A percentile compares a stretch with the other conserved stretches of the same genome.
These are phyloP conservation scores for Petrocephalus microphthalmus DNA, from an alignment of 2,113 vertebrate genomes.

Conservation along the genomic window DNA sequence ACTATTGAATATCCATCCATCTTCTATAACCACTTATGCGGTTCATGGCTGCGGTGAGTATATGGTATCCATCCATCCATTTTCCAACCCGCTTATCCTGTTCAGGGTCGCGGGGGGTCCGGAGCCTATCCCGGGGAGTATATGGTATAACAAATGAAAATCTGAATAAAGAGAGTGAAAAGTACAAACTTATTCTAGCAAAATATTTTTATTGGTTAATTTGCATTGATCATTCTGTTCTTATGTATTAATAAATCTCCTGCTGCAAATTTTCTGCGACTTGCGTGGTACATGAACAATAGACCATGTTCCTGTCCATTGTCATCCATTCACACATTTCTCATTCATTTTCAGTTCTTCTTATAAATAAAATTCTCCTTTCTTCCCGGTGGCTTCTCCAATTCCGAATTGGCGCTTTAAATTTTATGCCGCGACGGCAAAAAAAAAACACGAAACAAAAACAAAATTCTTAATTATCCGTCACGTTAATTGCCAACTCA, in stretches of 20 bases:
- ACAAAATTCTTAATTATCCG: slow-evolving; percentile 49
- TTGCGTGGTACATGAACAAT: not conserved
- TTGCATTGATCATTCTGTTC: not conserved
- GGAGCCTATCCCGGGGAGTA: too few relatives aligned
- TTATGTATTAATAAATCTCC: not conserved
- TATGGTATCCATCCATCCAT: too few relatives aligned
- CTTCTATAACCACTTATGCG: not conserved
- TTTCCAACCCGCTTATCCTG: too few relatives aligned
- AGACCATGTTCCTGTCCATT: not conserved
- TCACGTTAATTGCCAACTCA: slow-evolving; percentile 54
- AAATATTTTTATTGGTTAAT: not conserved
- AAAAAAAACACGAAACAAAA: slow-evolving; percentile 9
- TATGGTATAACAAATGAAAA: not conserved
- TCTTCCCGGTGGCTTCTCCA: not conserved
- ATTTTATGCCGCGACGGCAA: not conserved
- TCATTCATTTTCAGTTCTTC: not conserved
- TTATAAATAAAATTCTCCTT: not conserved
- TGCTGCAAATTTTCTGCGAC: not conserved
- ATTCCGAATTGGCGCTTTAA: not conserved
- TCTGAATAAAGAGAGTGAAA: not conserved
- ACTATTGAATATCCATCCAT: not conserved
- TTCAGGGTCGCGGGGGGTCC: too few relatives aligned
- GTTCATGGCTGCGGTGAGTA: not conserved
- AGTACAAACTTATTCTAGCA: not conserved
- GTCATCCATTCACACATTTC: not conserved